These are phyloP conservation scores for Catagonus wagneri DNA, from an alignment of 2,113 vertebrate species.

Conservation along the genomic window DNA sequence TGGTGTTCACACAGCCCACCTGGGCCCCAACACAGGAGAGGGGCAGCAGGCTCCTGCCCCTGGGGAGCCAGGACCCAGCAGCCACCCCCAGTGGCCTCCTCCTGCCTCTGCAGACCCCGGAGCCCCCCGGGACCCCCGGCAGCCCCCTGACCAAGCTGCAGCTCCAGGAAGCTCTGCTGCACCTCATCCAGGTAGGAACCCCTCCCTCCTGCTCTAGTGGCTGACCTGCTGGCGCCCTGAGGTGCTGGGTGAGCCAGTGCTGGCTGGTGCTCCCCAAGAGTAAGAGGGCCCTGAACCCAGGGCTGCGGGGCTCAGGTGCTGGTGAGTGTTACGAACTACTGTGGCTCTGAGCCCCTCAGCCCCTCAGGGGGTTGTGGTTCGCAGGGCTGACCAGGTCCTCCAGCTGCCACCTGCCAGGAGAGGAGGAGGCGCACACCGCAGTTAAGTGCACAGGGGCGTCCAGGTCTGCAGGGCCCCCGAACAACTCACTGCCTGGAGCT, in stretches of 20 bases:
- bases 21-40: constrained; percentile 59
- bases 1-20: constrained; percentile 90
- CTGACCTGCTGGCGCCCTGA: background rate
- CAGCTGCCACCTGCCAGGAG: background rate
- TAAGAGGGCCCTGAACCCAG: background rate
- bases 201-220: background rate
- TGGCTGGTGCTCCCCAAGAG: background rate
- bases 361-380: background rate
- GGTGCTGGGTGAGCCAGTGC: too few relatives aligned
- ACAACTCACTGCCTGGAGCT: background rate
- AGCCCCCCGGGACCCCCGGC: constrained; percentile 54
- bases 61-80: constrained; percentile 57
- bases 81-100: constrained; percentile 67
- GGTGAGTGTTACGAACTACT: background rate
- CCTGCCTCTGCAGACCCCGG: constrained; percentile 78
- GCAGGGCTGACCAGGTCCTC: background rate
- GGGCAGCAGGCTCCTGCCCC: constrained; percentile 61
- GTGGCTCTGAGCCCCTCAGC: background rate
- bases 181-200: constrained; percentile 92
- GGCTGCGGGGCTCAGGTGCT: too few relatives aligned
- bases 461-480: background rate
- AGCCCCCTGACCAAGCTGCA: constrained; percentile 89
- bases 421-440: background rate
- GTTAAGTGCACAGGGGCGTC: background rate
- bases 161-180: constrained; percentile 93